phyloP scores from a whole-genome alignment of 2,797 vertebrate species.

The Enteromius fasciolatus region DNA sequence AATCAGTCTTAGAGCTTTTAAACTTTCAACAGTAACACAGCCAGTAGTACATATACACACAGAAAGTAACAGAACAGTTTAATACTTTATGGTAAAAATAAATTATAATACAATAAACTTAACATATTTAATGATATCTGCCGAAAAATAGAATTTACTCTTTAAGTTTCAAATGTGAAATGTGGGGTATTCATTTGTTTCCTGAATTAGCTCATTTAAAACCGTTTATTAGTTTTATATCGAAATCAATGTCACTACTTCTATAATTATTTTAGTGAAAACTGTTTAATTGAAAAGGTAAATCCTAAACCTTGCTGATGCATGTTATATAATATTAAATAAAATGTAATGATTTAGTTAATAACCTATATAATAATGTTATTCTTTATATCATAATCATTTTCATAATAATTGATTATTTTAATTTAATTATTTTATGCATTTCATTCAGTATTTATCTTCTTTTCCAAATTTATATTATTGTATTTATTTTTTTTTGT shows the following conservation, averaged over 20 bases:
- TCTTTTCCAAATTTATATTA: background rate
- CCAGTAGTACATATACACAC: background rate
- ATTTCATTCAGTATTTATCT: background rate
- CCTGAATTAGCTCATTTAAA: background rate
- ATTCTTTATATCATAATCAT: background rate
- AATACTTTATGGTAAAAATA: background rate
- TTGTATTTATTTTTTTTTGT: too few relatives aligned
- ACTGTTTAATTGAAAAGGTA: background rate
- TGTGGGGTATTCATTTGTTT: background rate
- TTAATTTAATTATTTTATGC: background rate
- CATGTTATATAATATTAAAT: background rate
- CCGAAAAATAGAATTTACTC: background rate
- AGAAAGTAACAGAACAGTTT: background rate
- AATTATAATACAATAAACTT: background rate
- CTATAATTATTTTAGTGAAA: background rate
- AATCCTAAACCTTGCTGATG: background rate
- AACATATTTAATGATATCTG: too few relatives aligned
- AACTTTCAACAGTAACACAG: background rate
- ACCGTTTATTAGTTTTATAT: background rate
- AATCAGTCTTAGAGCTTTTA: background rate
- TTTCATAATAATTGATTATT: background rate
- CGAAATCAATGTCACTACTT: background rate
- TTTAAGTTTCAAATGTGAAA: background rate
- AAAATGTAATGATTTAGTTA: background rate
- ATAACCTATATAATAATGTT: background rate